These are phyloP conservation scores for Phalacrocorax pelagicus DNA, from an alignment of 2,113 vertebrate genomes.

Conservation along the genomic window DNA sequence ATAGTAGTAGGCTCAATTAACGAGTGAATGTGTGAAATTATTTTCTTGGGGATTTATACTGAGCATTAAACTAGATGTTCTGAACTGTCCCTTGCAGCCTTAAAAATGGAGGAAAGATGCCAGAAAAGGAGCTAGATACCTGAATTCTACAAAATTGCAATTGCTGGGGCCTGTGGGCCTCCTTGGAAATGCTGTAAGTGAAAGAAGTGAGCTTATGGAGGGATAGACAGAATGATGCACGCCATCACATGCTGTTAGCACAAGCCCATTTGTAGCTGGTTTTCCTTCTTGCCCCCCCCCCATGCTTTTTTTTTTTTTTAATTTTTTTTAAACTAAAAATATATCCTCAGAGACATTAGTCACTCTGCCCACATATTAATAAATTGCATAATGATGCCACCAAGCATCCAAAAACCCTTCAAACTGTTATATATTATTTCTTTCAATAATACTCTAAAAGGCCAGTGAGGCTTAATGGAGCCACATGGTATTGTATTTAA, in stretches of 20 bases:
- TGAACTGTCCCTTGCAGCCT: constrained; percentile 30
- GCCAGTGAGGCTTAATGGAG: constrained; percentile 59
- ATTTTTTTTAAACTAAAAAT: constrained; percentile 60
- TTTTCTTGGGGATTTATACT: constrained; percentile 34
- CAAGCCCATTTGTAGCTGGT: constrained; percentile 27
- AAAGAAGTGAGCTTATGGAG: not conserved
- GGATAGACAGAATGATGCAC: constrained; percentile 8
- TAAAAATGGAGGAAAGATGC: constrained; percentile 4
- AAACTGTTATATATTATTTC: constrained; percentile 63
- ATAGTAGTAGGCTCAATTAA: constrained; percentile 37
- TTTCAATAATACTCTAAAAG: constrained; percentile 66
- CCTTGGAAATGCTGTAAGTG: not conserved
- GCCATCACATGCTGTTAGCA: not conserved
- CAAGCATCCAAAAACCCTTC: constrained; percentile 69
- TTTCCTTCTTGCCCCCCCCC: not conserved
- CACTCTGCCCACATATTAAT: constrained; percentile 70
- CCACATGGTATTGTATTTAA: constrained; percentile 68
- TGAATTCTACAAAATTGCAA: not conserved
- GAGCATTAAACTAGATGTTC: constrained; percentile 19
- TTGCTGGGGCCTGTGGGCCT: not conserved
- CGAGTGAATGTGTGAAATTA: constrained; percentile 32
- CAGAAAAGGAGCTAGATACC: not conserved
- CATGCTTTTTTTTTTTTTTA: not conserved
- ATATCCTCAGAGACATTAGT: constrained; percentile 59
- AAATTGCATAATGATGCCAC: constrained; percentile 68